A percentile compares a stretch with the other conserved stretches of the same genome.
These are phyloP conservation scores for Eristalis arbustorum DNA, from an alignment of 2,888 invertebrate species.

Conservation along the genomic window DNA sequence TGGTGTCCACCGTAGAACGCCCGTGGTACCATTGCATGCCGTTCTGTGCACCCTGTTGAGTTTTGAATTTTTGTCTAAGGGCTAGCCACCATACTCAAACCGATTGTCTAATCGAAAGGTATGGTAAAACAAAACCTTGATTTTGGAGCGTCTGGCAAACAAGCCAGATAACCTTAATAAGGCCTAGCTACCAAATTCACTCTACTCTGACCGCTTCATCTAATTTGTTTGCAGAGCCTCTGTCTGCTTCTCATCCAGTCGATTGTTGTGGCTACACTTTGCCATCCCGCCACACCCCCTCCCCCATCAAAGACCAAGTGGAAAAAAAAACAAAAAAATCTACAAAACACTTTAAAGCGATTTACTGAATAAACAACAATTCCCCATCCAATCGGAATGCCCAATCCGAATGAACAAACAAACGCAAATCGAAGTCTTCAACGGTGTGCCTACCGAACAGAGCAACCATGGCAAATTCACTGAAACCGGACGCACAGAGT, in stretches of 20 bases:
- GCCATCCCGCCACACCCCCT: background rate
- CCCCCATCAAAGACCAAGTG: too few relatives aligned
- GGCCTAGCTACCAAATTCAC: too few relatives aligned
- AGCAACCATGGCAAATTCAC: constrained; percentile 8
- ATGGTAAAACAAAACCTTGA: too few relatives aligned
- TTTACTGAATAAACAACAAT: constrained; percentile 7
- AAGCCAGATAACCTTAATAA: too few relatives aligned
- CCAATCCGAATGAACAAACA: constrained; percentile 22
- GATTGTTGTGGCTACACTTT: background rate
- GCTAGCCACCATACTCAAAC: too few relatives aligned
- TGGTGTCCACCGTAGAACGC: too few relatives aligned
- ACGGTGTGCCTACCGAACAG: background rate
- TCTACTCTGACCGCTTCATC: too few relatives aligned
- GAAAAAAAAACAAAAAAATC: background rate
- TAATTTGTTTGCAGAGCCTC: background rate
- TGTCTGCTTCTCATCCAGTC: background rate
- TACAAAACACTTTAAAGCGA: constrained; percentile 7
- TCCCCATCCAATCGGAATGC: background rate
- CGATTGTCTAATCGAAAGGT: too few relatives aligned
- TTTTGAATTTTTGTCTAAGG: too few relatives aligned
- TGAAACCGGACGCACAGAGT: constrained; percentile 4
- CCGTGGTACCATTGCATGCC: too few relatives aligned
- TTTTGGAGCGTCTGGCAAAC: too few relatives aligned
- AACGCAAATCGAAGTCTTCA: constrained; percentile 2
- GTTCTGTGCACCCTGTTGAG: too few relatives aligned